Evolutionary conservation across 2,113 vertebrate genomes (phyloP).

Genomic region (Brachyhypopomus gauderio): DNA sequence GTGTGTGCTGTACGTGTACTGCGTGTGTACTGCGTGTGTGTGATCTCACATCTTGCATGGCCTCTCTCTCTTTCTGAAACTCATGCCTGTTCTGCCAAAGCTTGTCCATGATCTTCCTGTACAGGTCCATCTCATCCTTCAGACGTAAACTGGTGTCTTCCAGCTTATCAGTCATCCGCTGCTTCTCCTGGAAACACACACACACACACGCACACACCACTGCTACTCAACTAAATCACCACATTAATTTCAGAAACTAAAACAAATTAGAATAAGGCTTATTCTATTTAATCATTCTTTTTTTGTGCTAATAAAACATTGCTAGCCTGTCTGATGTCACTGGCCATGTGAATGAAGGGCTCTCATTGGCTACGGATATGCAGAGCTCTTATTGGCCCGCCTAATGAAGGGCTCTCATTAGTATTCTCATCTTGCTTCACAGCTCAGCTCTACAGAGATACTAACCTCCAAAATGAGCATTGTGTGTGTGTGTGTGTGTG

Average conservation of each 20-base stretch:
- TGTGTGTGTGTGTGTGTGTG: slow-evolving; percentile 7
- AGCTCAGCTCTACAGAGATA: background rate
- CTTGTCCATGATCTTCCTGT: slow-evolving; percentile 96
- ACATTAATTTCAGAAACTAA: no score
- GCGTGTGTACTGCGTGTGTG: background rate
- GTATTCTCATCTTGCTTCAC: slow-evolving; percentile 6
- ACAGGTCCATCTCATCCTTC: slow-evolving; percentile 95
- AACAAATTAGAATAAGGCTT: no score
- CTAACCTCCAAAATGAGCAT: background rate
- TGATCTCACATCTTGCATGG: slow-evolving; percentile 88
- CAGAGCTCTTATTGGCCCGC: no score
- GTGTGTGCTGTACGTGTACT: background rate
- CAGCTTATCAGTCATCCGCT: slow-evolving; percentile 89
- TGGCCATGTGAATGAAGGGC: slow-evolving; percentile 10
- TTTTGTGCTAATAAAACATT: no score
- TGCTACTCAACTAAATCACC: no score
- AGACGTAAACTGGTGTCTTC: slow-evolving; percentile 93
- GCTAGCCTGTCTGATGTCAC: no score
- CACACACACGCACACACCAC: background rate
- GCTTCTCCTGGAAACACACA: slow-evolving; percentile 82
- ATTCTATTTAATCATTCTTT: no score
- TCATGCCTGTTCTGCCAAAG: slow-evolving; percentile 90
- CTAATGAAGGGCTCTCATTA: background rate
- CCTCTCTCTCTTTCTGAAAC: slow-evolving; percentile 93
- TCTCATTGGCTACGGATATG: background rate